Base-by-base conservation (phyloP, 2,113 vertebrate species). In the Oostethus manadensis region DNA sequence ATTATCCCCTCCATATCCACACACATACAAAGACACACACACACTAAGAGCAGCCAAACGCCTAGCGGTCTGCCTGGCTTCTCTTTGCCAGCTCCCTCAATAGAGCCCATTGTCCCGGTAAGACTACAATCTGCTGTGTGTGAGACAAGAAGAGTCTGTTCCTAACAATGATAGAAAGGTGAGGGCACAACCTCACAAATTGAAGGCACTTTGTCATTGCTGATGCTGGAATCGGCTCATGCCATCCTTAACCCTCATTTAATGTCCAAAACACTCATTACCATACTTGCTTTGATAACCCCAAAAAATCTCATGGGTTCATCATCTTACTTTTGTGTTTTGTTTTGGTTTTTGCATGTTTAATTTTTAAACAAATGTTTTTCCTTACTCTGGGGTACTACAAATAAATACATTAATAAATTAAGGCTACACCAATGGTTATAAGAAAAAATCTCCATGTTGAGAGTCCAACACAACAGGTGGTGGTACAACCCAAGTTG, bases 51-150 rank as follows among this genome's bases (percentile, higher is more conserved):
- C 78, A 83, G 85, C 88, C 88, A 91, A 90, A 84, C 74, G 64
- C 84, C 86, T 80, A 74, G 70, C 77, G 74, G 86, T 84, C 80
- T 82, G 80, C 64, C 63, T 67, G 79, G 72, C 76, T 78, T 72
- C 71, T 84, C 86, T 89, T 86, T 90, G 92, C 89, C 92, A 92
- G 84, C 82, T 86, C 90, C 89, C 90, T 97, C 93, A 98, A 95
- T 94, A 70, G 88, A 87, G 86, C 79, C 89, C 79, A 94, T 96
- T 97, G 93, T 86, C 90, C 90, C 81, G 80, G 86, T 92, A 83
- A 89, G 89, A 89, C 88, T 91, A 81, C 84, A 90, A 91, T 91
- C 93, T 93, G 92, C 92, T 90, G 75, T 73, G 71, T 80, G 77
- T 75, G 77, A n/a, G n/a, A 80, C 80, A 59, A 77, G 62, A 54